phyloP scores from a whole-genome alignment of 1,140 invertebrate species.

The Pristionchus pacificus region DNA sequence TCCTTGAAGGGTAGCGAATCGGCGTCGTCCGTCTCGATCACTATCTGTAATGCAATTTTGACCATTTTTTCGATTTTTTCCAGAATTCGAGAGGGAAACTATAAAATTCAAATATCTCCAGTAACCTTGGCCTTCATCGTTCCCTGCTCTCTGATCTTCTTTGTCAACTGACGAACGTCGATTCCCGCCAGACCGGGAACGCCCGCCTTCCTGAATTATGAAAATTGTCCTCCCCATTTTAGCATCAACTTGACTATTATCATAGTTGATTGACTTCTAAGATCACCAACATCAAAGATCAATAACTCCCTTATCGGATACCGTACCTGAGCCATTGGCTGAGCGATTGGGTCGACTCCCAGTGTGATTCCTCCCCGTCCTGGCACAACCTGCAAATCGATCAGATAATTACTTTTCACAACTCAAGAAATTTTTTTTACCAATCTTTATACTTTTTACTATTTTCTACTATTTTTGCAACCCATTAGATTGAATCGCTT shows the following conservation, averaged over 20 bases:
- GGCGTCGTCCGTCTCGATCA: conserved; percentile 62
- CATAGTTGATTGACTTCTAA: too few species aligned
- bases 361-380: conserved; percentile 50
- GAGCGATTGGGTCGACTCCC: conserved; percentile 47
- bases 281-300: too few species aligned
- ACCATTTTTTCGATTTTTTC: neutral
- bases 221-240: too few species aligned
- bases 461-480: too few species aligned
- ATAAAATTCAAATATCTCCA: neutral
- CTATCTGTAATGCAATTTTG: conserved; percentile 62
- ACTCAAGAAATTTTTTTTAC: too few species aligned
- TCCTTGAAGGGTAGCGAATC: conserved; percentile 64
- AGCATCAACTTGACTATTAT: too few species aligned
- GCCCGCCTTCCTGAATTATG: conserved; percentile 31
- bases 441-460: too few species aligned
- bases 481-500: too few species aligned
- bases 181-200: conserved; percentile 51
- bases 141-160: conserved; percentile 77
- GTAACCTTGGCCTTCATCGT: conserved; percentile 70
- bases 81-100: neutral
- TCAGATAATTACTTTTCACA: neutral
- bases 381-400: conserved; percentile 45
- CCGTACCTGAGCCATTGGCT: conserved; percentile 47
- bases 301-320: too few species aligned
- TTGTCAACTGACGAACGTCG: conserved; percentile 82